Conservation (phyloP, 2,113 vertebrate genomes). For the Otolemur garnettii region DNA sequence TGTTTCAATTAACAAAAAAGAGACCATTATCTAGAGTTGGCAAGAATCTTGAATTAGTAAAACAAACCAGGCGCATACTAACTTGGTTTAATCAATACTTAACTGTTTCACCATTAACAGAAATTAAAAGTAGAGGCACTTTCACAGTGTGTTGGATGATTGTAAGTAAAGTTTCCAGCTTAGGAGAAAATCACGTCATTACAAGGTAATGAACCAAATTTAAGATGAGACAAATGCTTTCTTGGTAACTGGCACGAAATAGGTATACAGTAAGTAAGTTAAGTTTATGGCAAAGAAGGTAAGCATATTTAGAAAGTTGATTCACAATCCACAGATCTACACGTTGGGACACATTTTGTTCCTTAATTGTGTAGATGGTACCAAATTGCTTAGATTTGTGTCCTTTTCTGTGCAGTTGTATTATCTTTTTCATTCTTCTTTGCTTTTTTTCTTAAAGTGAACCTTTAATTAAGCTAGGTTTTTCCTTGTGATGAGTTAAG, state of each 20-base stretch:
- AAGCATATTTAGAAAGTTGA: background rate
- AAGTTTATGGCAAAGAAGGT: background rate
- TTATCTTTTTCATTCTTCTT: background rate
- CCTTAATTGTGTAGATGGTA: background rate
- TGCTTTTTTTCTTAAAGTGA: conserved; percentile 41
- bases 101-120: background rate
- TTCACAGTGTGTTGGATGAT: background rate
- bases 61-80: background rate
- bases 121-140: conserved; percentile 43
- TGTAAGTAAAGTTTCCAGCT: conserved; percentile 28
- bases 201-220: background rate
- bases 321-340: background rate
- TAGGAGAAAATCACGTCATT: conserved; percentile 21
- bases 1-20: background rate
- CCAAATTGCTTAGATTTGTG: background rate
- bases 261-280: background rate
- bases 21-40: background rate
- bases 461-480: background rate
- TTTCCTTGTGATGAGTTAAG: background rate
- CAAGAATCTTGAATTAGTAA: background rate
- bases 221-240: background rate
- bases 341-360: background rate
- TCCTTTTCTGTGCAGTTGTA: background rate
- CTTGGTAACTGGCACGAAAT: background rate
- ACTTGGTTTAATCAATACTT: conserved; percentile 15